A percentile compares a stretch with the other conserved stretches of the same genome.
Evolutionary conservation across 2,797 vertebrate species (phyloP).

Genomic region (Manis javanica): DNA sequence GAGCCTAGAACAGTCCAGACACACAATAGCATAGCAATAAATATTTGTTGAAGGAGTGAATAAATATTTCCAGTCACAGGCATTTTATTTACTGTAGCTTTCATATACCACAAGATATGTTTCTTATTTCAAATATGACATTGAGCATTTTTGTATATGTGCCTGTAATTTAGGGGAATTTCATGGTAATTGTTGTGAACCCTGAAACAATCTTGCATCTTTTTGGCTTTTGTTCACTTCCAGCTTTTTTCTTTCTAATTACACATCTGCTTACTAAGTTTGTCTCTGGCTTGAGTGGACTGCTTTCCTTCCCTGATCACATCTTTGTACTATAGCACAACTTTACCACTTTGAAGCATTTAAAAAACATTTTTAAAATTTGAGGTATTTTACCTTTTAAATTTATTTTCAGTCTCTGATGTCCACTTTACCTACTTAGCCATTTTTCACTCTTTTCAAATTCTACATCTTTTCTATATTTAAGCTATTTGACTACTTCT

Average conservation of each 20-base stretch:
- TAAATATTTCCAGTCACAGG: background rate
- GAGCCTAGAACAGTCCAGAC: background rate
- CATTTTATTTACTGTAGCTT: background rate
- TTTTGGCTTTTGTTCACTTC: background rate
- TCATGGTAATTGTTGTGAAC: background rate
- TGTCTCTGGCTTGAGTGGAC: background rate
- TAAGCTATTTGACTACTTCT: background rate
- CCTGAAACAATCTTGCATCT: background rate
- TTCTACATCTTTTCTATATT: background rate
- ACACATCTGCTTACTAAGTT: background rate
- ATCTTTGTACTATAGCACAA: background rate
- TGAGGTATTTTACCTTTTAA: background rate
- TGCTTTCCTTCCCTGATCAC: background rate
- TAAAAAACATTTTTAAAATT: background rate
- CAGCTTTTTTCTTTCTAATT: background rate
- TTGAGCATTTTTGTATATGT: background rate
- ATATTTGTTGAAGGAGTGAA: background rate
- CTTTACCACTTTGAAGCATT: background rate
- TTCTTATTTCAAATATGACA: background rate
- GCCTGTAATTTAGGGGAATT: background rate
- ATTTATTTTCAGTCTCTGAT: background rate
- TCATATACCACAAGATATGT: background rate
- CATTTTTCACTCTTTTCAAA: constrained; percentile 33
- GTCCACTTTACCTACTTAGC: background rate
- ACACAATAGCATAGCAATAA: background rate